Evolutionary conservation across 2,888 invertebrate genomes (phyloP).

Genomic region (Autographa pulchrina): DNA sequence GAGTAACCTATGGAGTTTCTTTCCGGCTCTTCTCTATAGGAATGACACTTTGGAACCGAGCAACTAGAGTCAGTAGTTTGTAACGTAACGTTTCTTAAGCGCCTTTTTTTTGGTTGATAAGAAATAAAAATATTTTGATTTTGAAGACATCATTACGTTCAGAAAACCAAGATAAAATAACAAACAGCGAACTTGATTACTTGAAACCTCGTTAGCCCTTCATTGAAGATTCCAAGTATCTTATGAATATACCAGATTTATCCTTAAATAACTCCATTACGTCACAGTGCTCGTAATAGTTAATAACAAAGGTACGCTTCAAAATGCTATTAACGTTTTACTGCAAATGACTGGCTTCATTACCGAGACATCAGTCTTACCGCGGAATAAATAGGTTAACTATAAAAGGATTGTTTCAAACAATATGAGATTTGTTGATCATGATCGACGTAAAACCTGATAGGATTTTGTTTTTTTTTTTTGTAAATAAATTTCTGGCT

Average conservation of each 20-base stretch:
- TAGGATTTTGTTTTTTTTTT: too few relatives aligned
- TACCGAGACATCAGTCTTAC: constrained; percentile 35
- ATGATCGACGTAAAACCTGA: not conserved
- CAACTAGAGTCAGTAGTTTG: too few relatives aligned
- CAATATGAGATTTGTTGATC: not conserved
- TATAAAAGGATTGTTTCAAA: not conserved
- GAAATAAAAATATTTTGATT: too few relatives aligned
- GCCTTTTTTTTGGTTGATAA: too few relatives aligned
- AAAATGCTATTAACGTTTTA: constrained; percentile 21
- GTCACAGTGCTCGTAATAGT: constrained; percentile 17
- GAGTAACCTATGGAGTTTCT: too few relatives aligned
- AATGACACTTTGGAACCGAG: too few relatives aligned
- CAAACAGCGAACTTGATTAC: constrained; percentile 5
- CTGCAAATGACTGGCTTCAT: constrained; percentile 34
- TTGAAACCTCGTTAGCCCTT: not conserved
- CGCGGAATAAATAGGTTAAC: not conserved
- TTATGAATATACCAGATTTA: constrained; percentile 4
- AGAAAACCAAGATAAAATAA: constrained; percentile 2
- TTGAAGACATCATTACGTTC: too few relatives aligned
- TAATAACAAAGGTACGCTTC: constrained; percentile 26
- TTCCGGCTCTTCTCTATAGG: too few relatives aligned
- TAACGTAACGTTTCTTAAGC: too few relatives aligned
- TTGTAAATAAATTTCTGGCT: too few relatives aligned
- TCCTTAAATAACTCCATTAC: constrained; percentile 13
- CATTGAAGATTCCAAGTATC: constrained; percentile 3